phyloP scores from a whole-genome alignment of 2,113 vertebrate genomes.

The Pseudopipra pipra region DNA sequence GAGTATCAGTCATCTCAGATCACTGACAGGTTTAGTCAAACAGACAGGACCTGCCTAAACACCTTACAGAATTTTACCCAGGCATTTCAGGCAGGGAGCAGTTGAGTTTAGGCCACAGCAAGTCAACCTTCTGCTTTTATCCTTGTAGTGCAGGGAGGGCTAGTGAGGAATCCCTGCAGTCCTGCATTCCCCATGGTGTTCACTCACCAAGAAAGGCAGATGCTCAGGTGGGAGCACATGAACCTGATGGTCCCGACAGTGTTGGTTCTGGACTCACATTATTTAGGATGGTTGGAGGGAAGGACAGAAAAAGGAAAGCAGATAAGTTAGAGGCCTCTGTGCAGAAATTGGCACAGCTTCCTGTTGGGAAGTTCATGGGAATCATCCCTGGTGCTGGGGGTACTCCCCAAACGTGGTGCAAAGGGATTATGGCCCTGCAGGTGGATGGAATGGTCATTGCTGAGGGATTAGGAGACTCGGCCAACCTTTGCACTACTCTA shows the following conservation, averaged over 20 bases:
- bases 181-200: background rate
- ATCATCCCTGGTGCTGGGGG: background rate
- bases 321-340: background rate
- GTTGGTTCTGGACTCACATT: background rate
- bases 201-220: too few relatives aligned
- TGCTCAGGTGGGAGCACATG: background rate
- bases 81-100: background rate
- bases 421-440: background rate
- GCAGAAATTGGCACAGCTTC: background rate
- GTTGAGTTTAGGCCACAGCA: background rate
- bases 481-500: background rate
- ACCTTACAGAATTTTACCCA: background rate
- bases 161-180: background rate
- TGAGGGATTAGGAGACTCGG: background rate
- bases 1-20: background rate
- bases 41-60: background rate
- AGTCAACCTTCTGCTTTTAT: background rate
- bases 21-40: background rate
- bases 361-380: background rate
- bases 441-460: background rate
- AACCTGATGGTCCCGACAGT: background rate
- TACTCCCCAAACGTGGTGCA: background rate
- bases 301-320: background rate
- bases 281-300: background rate
- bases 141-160: background rate